phyloP scores from a whole-genome alignment of 2,888 invertebrate genomes.

The Machimus atricapillus region DNA sequence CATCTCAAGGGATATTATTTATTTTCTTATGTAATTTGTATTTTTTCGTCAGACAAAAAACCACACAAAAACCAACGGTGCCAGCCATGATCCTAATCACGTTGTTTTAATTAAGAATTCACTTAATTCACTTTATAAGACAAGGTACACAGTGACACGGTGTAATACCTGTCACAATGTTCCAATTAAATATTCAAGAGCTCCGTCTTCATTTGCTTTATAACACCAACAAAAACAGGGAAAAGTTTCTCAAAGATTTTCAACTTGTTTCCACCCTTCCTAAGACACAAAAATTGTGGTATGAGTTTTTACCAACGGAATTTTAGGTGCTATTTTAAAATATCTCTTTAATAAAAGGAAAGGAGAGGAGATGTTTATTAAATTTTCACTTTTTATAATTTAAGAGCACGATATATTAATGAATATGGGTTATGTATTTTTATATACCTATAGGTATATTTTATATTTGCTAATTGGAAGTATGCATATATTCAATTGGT shows the following conservation, averaged over 20 bases:
- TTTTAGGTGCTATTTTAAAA: background rate
- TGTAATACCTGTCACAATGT: background rate
- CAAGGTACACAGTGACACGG: slow-evolving; percentile 12
- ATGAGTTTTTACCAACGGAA: background rate
- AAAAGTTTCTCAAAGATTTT: slow-evolving; percentile 21
- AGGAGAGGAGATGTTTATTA: background rate
- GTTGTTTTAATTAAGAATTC: slow-evolving; percentile 22
- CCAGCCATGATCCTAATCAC: background rate
- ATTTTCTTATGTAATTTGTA: background rate
- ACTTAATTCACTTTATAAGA: slow-evolving; percentile 10
- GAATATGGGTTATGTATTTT: background rate
- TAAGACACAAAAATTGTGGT: background rate
- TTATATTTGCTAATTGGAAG: background rate
- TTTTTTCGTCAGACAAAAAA: background rate
- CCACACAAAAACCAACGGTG: background rate
- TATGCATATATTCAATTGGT: background rate
- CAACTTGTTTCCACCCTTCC: background rate
- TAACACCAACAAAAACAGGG: background rate
- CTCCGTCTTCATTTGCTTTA: slow-evolving; percentile 26
- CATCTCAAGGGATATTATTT: background rate
- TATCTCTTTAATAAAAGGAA: background rate
- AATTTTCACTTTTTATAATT: background rate
- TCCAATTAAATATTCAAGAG: slow-evolving; percentile 29
- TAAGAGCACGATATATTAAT: background rate
- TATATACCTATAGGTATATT: background rate